A percentile compares a stretch with the other conserved stretches of the same genome.
These are phyloP conservation scores for Halcyon malimbica DNA, from an alignment of 2,113 vertebrate species.

Conservation along the genomic window DNA sequence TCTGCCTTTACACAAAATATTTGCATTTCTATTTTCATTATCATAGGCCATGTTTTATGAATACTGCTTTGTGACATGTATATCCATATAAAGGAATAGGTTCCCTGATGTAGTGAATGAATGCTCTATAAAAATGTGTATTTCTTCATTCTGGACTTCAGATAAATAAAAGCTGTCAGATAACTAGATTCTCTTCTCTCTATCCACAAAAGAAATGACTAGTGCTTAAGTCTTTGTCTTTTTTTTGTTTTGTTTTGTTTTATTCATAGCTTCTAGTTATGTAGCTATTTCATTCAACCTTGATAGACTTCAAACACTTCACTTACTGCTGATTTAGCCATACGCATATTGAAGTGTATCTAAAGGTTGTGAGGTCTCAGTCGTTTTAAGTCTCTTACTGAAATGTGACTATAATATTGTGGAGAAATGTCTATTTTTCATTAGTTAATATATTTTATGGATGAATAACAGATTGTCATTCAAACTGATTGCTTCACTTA, in stretches of 20 bases:
- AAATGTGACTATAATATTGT: slow-evolving; percentile 39
- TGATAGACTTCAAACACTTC: slow-evolving; percentile 45
- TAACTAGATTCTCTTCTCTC: neutral
- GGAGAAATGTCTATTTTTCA: slow-evolving; percentile 34
- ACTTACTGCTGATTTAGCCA: slow-evolving; percentile 43
- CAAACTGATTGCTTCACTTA: slow-evolving; percentile 52
- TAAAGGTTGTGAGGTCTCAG: slow-evolving; percentile 29
- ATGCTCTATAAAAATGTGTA: neutral
- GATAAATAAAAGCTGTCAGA: slow-evolving; percentile 31
- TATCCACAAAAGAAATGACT: neutral
- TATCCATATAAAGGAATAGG: neutral
- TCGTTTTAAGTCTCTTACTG: slow-evolving; percentile 31
- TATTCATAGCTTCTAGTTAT: slow-evolving; percentile 20
- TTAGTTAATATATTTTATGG: slow-evolving; percentile 57
- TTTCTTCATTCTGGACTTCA: slow-evolving; percentile 15
- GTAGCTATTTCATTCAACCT: slow-evolving; percentile 1
- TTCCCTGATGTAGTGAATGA: neutral
- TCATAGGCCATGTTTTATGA: neutral
- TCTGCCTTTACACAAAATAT: neutral
- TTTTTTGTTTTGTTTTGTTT: neutral
- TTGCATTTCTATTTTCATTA: slow-evolving; percentile 23
- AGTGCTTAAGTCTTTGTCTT: slow-evolving; percentile 17
- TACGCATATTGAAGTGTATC: slow-evolving; percentile 36
- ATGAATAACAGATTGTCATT: slow-evolving; percentile 44
- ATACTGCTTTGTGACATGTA: neutral